These are phyloP conservation scores for Proales similis DNA, from an alignment of 1,140 invertebrate genomes.

Conservation along the genomic window DNA sequence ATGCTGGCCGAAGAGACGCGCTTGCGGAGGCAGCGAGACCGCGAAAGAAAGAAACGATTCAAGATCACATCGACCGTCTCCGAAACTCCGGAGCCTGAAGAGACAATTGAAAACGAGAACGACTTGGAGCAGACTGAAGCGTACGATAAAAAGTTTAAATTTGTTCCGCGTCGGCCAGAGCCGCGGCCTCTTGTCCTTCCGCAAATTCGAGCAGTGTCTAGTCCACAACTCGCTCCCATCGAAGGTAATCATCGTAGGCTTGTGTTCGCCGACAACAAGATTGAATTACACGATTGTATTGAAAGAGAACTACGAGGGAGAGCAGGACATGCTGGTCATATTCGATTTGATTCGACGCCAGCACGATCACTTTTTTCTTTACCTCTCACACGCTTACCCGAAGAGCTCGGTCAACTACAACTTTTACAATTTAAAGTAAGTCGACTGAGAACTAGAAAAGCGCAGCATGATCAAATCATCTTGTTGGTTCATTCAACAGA, in stretches of 20 bases:
- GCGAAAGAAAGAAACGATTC: too few species aligned
- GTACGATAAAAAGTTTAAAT: slow-evolving; percentile 6
- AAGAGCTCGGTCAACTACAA: slow-evolving; percentile 31
- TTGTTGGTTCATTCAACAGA: background rate
- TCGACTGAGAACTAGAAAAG: background rate
- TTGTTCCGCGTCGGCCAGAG: too few species aligned
- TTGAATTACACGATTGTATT: background rate
- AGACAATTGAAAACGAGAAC: slow-evolving; percentile 32
- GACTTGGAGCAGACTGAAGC: background rate
- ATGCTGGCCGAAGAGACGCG: slow-evolving; percentile 5
- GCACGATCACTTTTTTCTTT: slow-evolving; percentile 31
- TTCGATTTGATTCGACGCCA: slow-evolving; percentile 20
- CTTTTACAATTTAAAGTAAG: slow-evolving; percentile 38
- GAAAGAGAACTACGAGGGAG: slow-evolving; percentile 25
- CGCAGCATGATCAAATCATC: background rate
- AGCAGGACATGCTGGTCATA: slow-evolving; percentile 7
- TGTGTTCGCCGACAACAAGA: too few species aligned
- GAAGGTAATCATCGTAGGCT: too few species aligned
- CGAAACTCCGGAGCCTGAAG: too few species aligned
- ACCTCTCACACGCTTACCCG: slow-evolving; percentile 30
- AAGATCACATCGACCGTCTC: too few species aligned
- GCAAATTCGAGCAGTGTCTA: too few species aligned
- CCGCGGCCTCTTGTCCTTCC: too few species aligned
- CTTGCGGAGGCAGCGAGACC: too few species aligned
- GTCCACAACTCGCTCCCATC: too few species aligned